Conservation (phyloP, 2,797 vertebrate genomes). For the Myioborus melanocephalus region DNA sequence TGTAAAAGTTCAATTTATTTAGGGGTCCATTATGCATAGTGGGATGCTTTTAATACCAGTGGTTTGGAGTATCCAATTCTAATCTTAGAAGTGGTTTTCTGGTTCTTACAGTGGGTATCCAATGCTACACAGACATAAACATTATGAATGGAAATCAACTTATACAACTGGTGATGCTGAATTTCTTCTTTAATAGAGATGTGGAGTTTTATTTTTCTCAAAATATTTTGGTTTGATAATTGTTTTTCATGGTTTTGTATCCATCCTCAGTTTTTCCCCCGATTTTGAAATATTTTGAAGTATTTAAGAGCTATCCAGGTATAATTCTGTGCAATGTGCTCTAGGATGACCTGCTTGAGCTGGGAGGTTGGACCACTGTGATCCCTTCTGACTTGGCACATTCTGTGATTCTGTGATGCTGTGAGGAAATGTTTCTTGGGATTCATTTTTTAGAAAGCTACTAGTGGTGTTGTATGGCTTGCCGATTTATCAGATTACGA, state of each 20-base stretch:
- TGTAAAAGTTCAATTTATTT: neutral
- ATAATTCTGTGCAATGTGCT: neutral
- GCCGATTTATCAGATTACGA: neutral
- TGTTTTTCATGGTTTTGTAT: neutral
- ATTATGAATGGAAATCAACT: neutral
- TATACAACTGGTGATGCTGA: neutral
- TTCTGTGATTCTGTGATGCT: neutral
- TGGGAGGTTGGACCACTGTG: neutral
- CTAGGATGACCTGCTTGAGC: neutral
- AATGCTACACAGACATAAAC: neutral
- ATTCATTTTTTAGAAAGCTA: neutral
- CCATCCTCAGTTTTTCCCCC: neutral
- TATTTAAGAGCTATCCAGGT: accelerated
- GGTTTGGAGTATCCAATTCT: neutral
- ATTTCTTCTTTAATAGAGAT: neutral
- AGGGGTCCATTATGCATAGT: neutral
- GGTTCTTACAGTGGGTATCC: neutral
- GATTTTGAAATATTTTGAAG: neutral
- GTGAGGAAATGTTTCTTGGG: neutral
- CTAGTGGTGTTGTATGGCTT: accelerated
- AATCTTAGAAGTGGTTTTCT: neutral
- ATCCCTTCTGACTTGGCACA: neutral
- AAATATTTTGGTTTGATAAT: neutral
- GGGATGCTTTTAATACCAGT: neutral
- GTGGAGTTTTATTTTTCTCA: neutral